These are phyloP conservation scores for Dendrophyllia cribrosa DNA, from an alignment of 64 coral and sea anemone species.

Conservation along the genomic window DNA sequence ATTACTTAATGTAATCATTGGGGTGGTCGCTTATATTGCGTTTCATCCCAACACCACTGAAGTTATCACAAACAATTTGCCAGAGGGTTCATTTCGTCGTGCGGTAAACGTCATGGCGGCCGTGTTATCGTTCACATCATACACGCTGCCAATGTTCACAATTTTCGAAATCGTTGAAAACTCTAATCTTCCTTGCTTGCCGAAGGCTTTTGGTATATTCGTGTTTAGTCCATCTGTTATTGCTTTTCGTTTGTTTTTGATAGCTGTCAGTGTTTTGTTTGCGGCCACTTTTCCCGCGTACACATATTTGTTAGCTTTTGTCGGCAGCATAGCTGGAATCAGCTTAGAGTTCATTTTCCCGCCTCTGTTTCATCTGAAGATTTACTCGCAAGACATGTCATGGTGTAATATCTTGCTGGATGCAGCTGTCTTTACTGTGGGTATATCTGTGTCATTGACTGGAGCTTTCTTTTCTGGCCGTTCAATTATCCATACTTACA, in stretches of 20 bases:
- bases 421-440: slow-evolving; percentile 67
- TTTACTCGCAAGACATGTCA: slow-evolving; percentile 75
- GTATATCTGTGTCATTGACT: slow-evolving; percentile 68
- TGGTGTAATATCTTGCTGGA: slow-evolving; percentile 80
- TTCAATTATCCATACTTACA: slow-evolving; percentile 63
- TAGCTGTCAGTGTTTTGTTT: slow-evolving; percentile 69
- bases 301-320: slow-evolving; percentile 83
- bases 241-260: slow-evolving; percentile 57
- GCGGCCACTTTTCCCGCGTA: slow-evolving; percentile 82
- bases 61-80: slow-evolving; percentile 94
- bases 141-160: slow-evolving; percentile 97
- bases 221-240: slow-evolving; percentile 51
- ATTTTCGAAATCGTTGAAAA: slow-evolving; percentile 93
- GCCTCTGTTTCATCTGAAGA: slow-evolving; percentile 85
- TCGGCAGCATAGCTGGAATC: slow-evolving; percentile 89
- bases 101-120: slow-evolving; percentile 87
- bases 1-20: slow-evolving; percentile 88
- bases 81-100: slow-evolving; percentile 83
- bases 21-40: slow-evolving; percentile 89
- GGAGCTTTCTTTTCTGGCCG: slow-evolving; percentile 80
- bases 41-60: slow-evolving; percentile 93
- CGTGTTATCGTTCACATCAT: slow-evolving; percentile 87
- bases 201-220: slow-evolving; percentile 59
- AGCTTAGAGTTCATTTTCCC: slow-evolving; percentile 96
- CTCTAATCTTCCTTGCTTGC: slow-evolving; percentile 56